phyloP scores from a whole-genome alignment of 1,140 invertebrate species.

The Palaemon carinicauda region DNA sequence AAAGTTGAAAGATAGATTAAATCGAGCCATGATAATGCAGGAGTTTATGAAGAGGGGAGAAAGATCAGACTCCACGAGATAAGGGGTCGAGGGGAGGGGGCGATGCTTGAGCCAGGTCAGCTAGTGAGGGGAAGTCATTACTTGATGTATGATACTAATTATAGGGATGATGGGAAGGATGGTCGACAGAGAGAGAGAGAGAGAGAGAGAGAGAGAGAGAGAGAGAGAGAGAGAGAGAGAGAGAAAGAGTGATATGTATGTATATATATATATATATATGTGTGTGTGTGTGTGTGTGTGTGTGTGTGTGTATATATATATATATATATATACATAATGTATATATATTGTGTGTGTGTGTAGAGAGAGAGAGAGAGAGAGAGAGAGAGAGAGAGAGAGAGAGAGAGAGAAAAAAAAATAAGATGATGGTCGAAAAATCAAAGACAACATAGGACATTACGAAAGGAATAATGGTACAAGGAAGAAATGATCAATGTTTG shows the following conservation, averaged over 20 bases:
- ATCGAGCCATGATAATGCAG: no score
- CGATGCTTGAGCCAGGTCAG: slow-evolving; percentile 31
- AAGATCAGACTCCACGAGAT: not conserved
- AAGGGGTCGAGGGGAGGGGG: not conserved
- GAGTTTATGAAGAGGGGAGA: not conserved
- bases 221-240: slow-evolving; percentile 19
- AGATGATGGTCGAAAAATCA: no score
- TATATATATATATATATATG: no score
- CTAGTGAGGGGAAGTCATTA: slow-evolving; percentile 47
- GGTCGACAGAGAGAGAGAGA: not conserved
- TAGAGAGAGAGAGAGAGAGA: slow-evolving; percentile 14
- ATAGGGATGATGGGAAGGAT: not conserved
- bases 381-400: slow-evolving; percentile 19
- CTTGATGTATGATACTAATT: slow-evolving; percentile 56
- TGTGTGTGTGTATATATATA: no score
- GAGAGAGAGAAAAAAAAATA: not conserved
- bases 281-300: no score
- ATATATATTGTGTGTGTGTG: no score
- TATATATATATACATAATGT: no score
- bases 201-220: slow-evolving; percentile 19
- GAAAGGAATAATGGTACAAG: no score
- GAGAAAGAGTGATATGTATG: not conserved
- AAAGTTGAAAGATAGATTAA: no score
- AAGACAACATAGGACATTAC: no score
- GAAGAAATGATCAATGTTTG: no score